Conservation (phyloP, 37 sponge, comb jelly and placozoan genomes). For the Cliona cf. orientalis region DNA sequence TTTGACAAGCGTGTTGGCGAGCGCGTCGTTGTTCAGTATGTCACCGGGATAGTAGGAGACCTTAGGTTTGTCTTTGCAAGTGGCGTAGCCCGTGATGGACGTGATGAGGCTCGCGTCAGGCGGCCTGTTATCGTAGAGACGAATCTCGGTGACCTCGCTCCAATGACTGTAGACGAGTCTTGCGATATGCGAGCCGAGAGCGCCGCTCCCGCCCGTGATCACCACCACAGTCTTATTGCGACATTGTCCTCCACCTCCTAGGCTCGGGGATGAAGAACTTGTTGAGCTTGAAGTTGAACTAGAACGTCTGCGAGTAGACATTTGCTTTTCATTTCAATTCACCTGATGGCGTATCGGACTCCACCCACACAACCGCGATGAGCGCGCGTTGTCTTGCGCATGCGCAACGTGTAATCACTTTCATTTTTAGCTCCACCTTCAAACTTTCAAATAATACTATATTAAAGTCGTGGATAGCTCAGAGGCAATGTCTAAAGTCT, state of each 20-base stretch:
- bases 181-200: conserved; percentile 45
- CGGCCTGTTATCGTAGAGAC: conserved; percentile 24
- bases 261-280: not conserved
- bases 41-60: conserved; percentile 36
- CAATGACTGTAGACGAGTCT: conserved; percentile 31
- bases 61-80: conserved; percentile 13
- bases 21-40: not conserved
- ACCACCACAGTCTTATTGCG: conserved; percentile 14
- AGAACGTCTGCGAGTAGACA: not conserved
- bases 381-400: too few species aligned
- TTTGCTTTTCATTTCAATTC: too few species aligned
- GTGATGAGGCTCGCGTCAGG: not conserved
- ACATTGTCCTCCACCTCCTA: not conserved
- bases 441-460: too few species aligned
- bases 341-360: too few species aligned
- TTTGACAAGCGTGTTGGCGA: conserved; percentile 11
- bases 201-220: conserved; percentile 60
- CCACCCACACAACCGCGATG: too few species aligned
- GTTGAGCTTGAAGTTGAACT: not conserved
- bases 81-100: conserved; percentile 35
- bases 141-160: conserved; percentile 29
- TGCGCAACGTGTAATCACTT: too few species aligned
- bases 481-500: too few species aligned
- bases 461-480: too few species aligned
- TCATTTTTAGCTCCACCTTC: too few species aligned